These are phyloP conservation scores for Cyclopterus lumpus DNA, from an alignment of 2,797 vertebrate genomes.

Conservation along the genomic window DNA sequence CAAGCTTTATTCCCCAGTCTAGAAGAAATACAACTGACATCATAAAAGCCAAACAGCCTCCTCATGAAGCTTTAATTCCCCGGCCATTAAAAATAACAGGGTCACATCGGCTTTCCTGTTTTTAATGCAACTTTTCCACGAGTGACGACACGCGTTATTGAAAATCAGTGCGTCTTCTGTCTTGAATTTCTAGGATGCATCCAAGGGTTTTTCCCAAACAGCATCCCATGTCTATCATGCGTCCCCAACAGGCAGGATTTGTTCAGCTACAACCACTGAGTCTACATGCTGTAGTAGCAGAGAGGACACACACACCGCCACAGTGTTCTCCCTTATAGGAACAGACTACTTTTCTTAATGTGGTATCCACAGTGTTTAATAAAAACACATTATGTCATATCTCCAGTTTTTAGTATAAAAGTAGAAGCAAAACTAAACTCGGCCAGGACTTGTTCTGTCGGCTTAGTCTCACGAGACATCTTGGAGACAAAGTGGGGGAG, in stretches of 20 bases:
- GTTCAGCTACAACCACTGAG: conserved; percentile 56
- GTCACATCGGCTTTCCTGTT: conserved; percentile 31
- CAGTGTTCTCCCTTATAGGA: conserved; percentile 23
- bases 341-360: conserved; percentile 30
- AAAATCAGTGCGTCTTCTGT: conserved; percentile 58
- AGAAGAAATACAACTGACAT: conserved; percentile 17
- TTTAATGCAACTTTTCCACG: conserved; percentile 24
- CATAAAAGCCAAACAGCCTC: conserved; percentile 17
- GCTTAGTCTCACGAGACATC: conserved; percentile 3
- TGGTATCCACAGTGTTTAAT: conserved; percentile 8
- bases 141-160: conserved; percentile 36
- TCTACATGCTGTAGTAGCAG: conserved; percentile 45
- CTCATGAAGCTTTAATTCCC: conserved; percentile 7
- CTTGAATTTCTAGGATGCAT: conserved; percentile 48
- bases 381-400: neutral
- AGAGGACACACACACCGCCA: conserved; percentile 26
- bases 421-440: conserved; percentile 5
- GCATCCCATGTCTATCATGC: conserved; percentile 76
- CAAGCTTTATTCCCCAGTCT: neutral
- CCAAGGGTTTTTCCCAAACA: conserved; percentile 69
- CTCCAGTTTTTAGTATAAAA: conserved; percentile 16
- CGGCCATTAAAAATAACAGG: conserved; percentile 23
- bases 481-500: conserved; percentile 10
- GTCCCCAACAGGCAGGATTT: conserved; percentile 68
- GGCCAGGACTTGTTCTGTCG: conserved; percentile 7